Evolutionary conservation across 1,140 invertebrate species (phyloP).

Genomic region (Cataglyphis hispanica): DNA sequence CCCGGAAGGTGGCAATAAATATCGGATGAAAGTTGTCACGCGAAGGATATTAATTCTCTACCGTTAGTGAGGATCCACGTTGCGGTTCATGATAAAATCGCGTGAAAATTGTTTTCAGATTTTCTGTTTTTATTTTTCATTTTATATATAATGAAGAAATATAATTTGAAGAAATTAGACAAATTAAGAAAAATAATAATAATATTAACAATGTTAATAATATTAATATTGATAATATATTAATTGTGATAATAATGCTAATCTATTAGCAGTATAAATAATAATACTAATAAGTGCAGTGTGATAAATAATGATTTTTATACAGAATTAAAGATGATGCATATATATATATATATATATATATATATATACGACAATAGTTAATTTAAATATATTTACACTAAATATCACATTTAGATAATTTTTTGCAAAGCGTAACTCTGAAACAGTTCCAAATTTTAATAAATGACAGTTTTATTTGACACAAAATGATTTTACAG

Average conservation of each 20-base stretch:
- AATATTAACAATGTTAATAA: background rate
- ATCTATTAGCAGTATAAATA: background rate
- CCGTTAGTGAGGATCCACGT: constrained; percentile 19
- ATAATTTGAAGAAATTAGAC: background rate
- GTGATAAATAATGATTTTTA: background rate
- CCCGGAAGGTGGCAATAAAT: constrained; percentile 47
- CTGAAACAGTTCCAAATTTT: too few species aligned
- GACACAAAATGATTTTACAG: too few species aligned
- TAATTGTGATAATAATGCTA: background rate
- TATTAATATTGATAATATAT: background rate
- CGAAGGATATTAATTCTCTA: constrained; percentile 45
- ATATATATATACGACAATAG: too few species aligned
- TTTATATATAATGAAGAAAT: background rate
- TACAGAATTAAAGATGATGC: too few species aligned
- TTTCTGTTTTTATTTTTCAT: background rate
- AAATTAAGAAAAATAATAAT: background rate
- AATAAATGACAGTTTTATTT: too few species aligned
- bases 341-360: too few species aligned
- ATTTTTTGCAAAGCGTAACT: too few species aligned
- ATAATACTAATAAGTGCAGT: background rate
- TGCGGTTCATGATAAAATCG: constrained; percentile 19
- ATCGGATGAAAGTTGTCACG: constrained; percentile 57
- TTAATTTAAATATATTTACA: too few species aligned
- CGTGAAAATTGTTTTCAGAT: constrained; percentile 23
- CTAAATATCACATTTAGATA: too few species aligned